Percentiles rank a stretch among this genome's conserved stretches.
Evolutionary conservation across 2,113 vertebrate genomes (phyloP).

Genomic region (Climacteris rufus): DNA sequence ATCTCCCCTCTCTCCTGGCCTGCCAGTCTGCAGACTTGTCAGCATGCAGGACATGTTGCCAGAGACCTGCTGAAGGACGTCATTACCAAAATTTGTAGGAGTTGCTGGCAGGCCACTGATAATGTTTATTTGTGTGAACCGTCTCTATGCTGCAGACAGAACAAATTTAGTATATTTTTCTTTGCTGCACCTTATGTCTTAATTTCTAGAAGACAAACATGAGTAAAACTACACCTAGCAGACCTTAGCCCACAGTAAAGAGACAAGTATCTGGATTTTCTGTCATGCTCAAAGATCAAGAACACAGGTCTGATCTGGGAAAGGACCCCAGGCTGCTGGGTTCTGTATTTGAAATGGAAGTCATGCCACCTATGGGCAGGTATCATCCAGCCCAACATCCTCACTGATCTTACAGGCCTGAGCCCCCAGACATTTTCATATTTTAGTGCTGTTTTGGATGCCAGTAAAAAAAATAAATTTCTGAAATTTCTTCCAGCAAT

Average conservation of each 20-base stretch:
- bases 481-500: neutral
- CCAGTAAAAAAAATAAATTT: neutral
- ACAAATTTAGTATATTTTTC: rapidly evolving
- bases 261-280: neutral
- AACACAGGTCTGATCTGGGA: neutral
- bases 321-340: neutral
- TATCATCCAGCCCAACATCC: neutral
- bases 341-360: neutral
- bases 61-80: neutral
- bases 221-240: neutral
- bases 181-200: neutral
- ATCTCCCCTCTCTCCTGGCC: neutral
- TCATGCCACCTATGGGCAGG: conserved; percentile 36
- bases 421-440: neutral
- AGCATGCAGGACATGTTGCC: neutral
- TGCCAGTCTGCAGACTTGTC: neutral
- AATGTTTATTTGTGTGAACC: neutral
- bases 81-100: neutral
- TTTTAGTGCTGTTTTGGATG: neutral
- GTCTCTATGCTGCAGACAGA: neutral
- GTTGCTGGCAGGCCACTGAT: neutral
- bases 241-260: neutral
- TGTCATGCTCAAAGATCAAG: neutral
- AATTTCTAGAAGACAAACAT: neutral
- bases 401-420: neutral